A percentile compares a stretch with the other conserved stretches of the same genome.
phyloP scores from a whole-genome alignment of 2,113 vertebrate species.

The Trachemys scripta region DNA sequence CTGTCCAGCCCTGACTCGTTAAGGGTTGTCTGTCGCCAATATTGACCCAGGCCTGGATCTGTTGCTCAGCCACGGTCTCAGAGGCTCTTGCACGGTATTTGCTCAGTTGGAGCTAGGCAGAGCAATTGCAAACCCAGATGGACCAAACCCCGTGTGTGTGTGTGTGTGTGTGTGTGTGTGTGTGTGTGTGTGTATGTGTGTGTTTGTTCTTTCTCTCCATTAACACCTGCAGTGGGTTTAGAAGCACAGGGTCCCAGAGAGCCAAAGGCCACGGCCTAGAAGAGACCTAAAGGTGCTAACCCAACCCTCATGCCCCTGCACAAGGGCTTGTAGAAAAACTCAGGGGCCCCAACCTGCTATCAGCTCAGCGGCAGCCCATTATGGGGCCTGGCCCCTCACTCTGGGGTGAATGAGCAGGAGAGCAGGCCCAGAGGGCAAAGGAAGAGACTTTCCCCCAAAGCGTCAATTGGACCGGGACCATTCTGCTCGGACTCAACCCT shows the following conservation, averaged over 20 bases:
- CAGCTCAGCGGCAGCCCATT: no score
- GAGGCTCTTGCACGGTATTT: neutral
- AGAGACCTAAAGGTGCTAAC: no score
- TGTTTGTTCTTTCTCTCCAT: neutral
- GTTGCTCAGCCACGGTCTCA: neutral
- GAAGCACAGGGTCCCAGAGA: no score
- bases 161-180: neutral
- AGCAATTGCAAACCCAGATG: neutral
- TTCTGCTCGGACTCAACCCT: neutral
- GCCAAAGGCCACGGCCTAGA: no score
- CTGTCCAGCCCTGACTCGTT: neutral
- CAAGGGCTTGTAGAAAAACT: no score
- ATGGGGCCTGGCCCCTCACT: no score
- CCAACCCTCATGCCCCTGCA: no score
- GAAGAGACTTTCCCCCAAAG: neutral
- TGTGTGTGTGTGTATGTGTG: neutral
- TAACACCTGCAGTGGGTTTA: no score
- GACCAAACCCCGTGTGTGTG: accelerated
- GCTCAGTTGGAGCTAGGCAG: neutral
- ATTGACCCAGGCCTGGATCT: neutral
- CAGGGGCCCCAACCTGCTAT: no score
- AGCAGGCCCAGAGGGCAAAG: neutral
- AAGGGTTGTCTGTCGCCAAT: neutral
- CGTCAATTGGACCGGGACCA: neutral
- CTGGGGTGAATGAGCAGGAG: neutral